Percentiles rank a stretch among this genome's conserved stretches.
These are phyloP conservation scores for Prionace glauca DNA, from an alignment of 2,797 vertebrate genomes.

Conservation along the genomic window DNA sequence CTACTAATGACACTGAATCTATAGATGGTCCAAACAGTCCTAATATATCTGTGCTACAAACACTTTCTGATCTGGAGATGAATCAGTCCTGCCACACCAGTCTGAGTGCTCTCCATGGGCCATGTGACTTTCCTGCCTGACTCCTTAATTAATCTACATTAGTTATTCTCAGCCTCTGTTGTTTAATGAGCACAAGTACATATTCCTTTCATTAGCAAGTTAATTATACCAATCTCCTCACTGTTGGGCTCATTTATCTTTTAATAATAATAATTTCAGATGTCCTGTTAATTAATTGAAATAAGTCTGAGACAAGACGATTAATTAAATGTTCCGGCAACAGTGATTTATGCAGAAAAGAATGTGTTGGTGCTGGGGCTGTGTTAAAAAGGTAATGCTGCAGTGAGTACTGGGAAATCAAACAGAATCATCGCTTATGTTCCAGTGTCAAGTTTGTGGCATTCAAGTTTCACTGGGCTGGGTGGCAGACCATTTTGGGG, in stretches of 20 bases:
- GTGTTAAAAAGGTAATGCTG: slow-evolving; percentile 15
- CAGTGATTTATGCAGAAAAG: slow-evolving; percentile 5
- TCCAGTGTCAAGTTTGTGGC: neutral
- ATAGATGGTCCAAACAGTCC: neutral
- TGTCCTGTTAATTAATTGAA: slow-evolving; percentile 36
- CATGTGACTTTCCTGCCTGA: slow-evolving; percentile 14
- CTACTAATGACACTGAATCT: neutral
- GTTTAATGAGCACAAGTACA: slow-evolving; percentile 37
- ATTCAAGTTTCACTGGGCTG: neutral
- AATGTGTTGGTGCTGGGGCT: neutral
- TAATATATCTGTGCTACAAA: neutral
- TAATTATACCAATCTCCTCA: slow-evolving; percentile 35
- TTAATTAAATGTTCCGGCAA: neutral
- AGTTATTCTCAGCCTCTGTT: slow-evolving; percentile 34
- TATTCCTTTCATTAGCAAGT: slow-evolving; percentile 37
- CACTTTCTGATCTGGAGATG: slow-evolving; percentile 16
- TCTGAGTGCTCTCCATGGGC: neutral
- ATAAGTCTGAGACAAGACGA: slow-evolving; percentile 34
- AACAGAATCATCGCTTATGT: neutral
- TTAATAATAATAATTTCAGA: slow-evolving; percentile 34
- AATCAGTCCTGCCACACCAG: neutral
- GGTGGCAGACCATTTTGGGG: neutral
- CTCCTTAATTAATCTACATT: slow-evolving; percentile 37
- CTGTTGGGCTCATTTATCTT: slow-evolving; percentile 36
- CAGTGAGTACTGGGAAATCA: neutral